Evolutionary conservation across 2,797 vertebrate genomes (phyloP), one percentile per base, ranked within the genome.

Genomic region (Tapirus indicus): DNA sequence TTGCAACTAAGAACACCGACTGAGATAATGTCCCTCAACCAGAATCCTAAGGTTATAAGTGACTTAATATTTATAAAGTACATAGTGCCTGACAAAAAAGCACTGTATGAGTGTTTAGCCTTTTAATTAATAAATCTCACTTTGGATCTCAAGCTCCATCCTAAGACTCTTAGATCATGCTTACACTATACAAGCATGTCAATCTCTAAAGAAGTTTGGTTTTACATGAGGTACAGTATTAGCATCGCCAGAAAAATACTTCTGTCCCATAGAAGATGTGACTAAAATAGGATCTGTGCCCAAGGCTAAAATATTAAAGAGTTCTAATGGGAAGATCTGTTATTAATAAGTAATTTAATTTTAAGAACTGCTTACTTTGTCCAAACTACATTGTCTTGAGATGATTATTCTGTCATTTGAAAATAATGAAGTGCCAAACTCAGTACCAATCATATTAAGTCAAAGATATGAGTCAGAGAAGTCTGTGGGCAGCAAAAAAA

Each of bases 281-380:
- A 75, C 91, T 95, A 71, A 95, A 94, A 91, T 71, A 64, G 54
- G 60, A 79, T 96, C 54, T n/a, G 17, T 80, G 71, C 91, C 86
- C 75, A 86, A 62, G 64, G 71, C 91, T 94, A n/a, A 1, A 66
- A 18, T 29, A 91, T 93, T 75, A 68, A 96, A 86, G 79, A 49
- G 10, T 95, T 68, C 75, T 75, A 79, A 82, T 62, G 64, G 93
- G 88, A 91, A 91, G 78, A 68, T 64, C 69, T 96, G 18, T 86
- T 95, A 91, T 96, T 96, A 96, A 71, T 86, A 88, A 88, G 23
- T 62, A 93, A 94, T 91, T 96, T 95, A 82, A 96, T 92, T 71
- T 83, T 60, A 96, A 90, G 85, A 94, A 94, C 47, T 66, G 75
- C 86, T 95, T 87, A 66, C 58, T 88, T 87, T 82, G 64, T 80